phyloP scores from a whole-genome alignment of 2,888 invertebrate genomes.

The Caenorhabditis afra region DNA sequence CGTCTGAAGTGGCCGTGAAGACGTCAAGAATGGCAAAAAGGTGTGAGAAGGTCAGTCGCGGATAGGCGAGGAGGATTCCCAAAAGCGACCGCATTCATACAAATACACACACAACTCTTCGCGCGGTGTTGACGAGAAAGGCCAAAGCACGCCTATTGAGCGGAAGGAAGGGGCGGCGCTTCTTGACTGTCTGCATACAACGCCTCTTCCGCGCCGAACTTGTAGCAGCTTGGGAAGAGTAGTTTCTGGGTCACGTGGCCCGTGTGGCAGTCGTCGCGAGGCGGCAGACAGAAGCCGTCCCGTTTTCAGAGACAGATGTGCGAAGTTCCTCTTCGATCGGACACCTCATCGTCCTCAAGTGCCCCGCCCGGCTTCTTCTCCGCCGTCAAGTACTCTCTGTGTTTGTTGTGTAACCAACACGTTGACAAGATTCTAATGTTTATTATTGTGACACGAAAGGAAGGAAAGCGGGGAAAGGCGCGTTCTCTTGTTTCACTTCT shows the following conservation, averaged over 20 bases:
- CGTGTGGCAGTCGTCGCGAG: background rate
- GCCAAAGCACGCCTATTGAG: constrained; percentile 45
- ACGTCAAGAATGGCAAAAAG: constrained; percentile 58
- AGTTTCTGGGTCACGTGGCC: background rate
- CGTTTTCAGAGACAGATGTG: background rate
- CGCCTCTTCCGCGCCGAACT: background rate
- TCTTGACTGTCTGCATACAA: background rate
- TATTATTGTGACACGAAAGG: constrained; percentile 46
- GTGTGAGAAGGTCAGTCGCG: constrained; percentile 53
- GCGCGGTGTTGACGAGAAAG: constrained; percentile 28
- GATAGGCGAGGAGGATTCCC: constrained; percentile 4
- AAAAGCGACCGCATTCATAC: constrained; percentile 19
- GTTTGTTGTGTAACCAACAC: constrained; percentile 55
- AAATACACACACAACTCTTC: constrained; percentile 36
- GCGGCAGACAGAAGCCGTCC: background rate
- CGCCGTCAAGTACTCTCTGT: constrained; percentile 38
- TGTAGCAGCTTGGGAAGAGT: background rate
- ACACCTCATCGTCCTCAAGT: constrained; percentile 27
- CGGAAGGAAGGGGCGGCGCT: background rate
- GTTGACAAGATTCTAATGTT: constrained; percentile 46
- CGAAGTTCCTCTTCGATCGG: background rate
- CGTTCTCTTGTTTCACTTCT: constrained; percentile 8
- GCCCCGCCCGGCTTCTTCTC: constrained; percentile 15
- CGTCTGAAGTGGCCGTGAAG: constrained; percentile 24
- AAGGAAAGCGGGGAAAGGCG: constrained; percentile 1